Evolutionary conservation across 1,140 invertebrate species (phyloP).

Genomic region (Hermetia illucens): DNA sequence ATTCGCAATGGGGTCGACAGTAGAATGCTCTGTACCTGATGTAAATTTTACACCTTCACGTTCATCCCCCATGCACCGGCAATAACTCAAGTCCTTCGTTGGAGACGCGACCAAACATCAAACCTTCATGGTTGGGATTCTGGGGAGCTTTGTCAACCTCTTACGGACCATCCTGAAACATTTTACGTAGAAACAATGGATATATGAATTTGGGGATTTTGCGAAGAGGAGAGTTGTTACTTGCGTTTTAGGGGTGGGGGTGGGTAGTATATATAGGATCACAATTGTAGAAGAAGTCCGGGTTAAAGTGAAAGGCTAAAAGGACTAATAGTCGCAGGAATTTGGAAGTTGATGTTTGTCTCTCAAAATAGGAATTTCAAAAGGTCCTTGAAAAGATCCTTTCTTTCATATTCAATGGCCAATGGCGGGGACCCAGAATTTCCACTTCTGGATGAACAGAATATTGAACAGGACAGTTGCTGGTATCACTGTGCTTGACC

Average conservation of each 20-base stretch:
- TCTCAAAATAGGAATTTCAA: no score
- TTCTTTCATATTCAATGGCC: no score
- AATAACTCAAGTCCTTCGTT: not conserved
- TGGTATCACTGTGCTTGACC: no score
- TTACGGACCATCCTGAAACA: not conserved
- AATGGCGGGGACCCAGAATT: no score
- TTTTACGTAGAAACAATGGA: not conserved
- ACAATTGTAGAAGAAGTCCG: not conserved
- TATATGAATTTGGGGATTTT: not conserved
- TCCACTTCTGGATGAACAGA: no score
- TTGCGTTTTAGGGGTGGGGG: no score
- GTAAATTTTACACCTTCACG: not conserved
- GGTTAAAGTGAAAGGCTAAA: not conserved
- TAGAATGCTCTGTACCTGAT: no score
- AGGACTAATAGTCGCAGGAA: no score
- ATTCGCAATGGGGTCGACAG: not conserved
- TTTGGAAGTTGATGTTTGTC: no score
- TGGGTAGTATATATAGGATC: no score
- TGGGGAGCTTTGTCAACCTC: not conserved
- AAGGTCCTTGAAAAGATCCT: no score
- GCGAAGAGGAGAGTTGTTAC: not conserved
- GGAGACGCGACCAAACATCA: not conserved
- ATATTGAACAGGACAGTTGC: no score
- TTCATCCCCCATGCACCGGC: not conserved
- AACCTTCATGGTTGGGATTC: not conserved